Percentiles rank a stretch among this genome's conserved stretches.
phyloP scores from a whole-genome alignment of 2,888 invertebrate genomes.

The Temnothorax ravouxi region DNA sequence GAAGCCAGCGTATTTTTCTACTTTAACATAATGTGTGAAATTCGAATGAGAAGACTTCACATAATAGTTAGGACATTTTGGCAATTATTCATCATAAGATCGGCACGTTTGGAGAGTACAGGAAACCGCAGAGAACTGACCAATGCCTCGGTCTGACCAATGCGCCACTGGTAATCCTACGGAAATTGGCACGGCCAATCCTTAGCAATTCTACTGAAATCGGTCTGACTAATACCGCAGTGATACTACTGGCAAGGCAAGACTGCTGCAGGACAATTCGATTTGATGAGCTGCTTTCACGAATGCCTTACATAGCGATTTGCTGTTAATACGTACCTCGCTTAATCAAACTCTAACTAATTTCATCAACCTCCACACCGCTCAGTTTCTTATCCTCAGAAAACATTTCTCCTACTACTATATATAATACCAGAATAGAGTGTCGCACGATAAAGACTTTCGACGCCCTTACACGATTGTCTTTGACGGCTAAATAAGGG shows the following conservation, averaged over 20 bases:
- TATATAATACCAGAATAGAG: background rate
- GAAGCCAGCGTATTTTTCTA: background rate
- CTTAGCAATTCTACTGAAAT: slow-evolving; percentile 34
- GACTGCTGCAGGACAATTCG: background rate
- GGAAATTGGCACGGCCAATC: slow-evolving; percentile 4
- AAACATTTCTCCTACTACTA: background rate
- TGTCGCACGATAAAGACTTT: background rate
- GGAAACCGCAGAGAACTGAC: slow-evolving; percentile 25
- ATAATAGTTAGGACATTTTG: background rate
- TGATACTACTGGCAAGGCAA: background rate
- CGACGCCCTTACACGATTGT: background rate
- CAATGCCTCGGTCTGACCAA: background rate
- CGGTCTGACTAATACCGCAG: slow-evolving; percentile 21
- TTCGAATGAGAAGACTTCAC: background rate
- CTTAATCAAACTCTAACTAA: slow-evolving; percentile 1
- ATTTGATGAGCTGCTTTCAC: background rate
- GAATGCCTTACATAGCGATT: background rate
- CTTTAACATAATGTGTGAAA: background rate
- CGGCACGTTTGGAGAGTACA: background rate
- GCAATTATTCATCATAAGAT: background rate
- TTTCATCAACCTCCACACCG: background rate
- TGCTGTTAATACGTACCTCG: background rate
- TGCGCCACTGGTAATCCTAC: background rate
- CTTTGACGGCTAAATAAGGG: background rate
- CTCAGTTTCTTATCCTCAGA: background rate